These are phyloP conservation scores for Polylopha cassiicola DNA, from an alignment of 2,888 invertebrate species.

Conservation along the genomic window DNA sequence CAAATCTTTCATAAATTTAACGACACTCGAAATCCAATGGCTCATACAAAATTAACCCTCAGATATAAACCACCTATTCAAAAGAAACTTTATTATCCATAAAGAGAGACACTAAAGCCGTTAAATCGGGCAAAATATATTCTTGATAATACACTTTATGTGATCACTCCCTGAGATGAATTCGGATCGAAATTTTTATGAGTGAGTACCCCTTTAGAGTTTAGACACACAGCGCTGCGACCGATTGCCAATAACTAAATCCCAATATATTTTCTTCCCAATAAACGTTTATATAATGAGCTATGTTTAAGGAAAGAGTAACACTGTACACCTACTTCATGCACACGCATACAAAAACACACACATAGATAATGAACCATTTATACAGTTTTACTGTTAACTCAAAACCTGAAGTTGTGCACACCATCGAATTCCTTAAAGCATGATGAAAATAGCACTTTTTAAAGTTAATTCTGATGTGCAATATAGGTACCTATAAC, in stretches of 20 bases:
- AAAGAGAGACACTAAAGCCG: slow-evolving; percentile 59
- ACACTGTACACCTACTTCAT: too few relatives aligned
- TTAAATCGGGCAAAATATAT: slow-evolving; percentile 45
- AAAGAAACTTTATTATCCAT: slow-evolving; percentile 58
- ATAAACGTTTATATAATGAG: too few relatives aligned
- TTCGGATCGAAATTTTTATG: slow-evolving; percentile 47
- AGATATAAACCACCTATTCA: slow-evolving; percentile 37
- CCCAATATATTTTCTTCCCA: too few relatives aligned
- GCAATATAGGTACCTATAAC: too few relatives aligned
- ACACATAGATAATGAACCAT: too few relatives aligned
- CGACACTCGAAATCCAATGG: slow-evolving; percentile 25
- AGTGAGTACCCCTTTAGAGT: slow-evolving; percentile 9
- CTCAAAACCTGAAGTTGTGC: too few relatives aligned
- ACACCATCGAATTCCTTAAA: too few relatives aligned
- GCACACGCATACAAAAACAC: too few relatives aligned
- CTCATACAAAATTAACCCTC: slow-evolving; percentile 34
- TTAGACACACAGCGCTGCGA: not conserved
- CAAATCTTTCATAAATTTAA: slow-evolving; percentile 12
- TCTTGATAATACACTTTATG: slow-evolving; percentile 57
- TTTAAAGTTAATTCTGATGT: too few relatives aligned
- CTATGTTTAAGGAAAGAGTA: too few relatives aligned
- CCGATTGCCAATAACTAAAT: not conserved
- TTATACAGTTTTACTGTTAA: too few relatives aligned
- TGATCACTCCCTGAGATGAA: slow-evolving; percentile 46
- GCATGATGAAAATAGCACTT: too few relatives aligned